These are phyloP conservation scores for cattle (Bos taurus) DNA, from an alignment of 2,113 vertebrate genomes.

Conservation along the genomic window ARS-UCD2.0 NC_037334.1:82496001-82496500, in stretches of 20 bases:
- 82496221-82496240: slow-evolving; percentile 40
- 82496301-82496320: slow-evolving; percentile 24
- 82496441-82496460: background rate
- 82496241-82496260: slow-evolving; percentile 17
- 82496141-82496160: slow-evolving; percentile 10
- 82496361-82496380: slow-evolving; percentile 49
- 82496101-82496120: slow-evolving; percentile 19
- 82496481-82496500: background rate
- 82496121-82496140: slow-evolving; percentile 23
- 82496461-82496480: slow-evolving; percentile 23
- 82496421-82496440: background rate
- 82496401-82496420: slow-evolving; percentile 47
- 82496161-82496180: slow-evolving; percentile 12
- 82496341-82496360: slow-evolving; percentile 28
- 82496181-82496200: slow-evolving; percentile 42
- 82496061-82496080: background rate
- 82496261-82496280: slow-evolving; percentile 30
- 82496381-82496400: slow-evolving; percentile 33
- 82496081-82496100: background rate
- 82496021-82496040: background rate
- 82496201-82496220: background rate
- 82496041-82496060: background rate
- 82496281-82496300: slow-evolving; percentile 32
- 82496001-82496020: background rate
- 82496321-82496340: slow-evolving; percentile 28